Percentiles rank a stretch among this genome's conserved stretches.
Evolutionary conservation across 2,888 invertebrate genomes (phyloP).

Genomic region (Dicroscelio sp.): DNA sequence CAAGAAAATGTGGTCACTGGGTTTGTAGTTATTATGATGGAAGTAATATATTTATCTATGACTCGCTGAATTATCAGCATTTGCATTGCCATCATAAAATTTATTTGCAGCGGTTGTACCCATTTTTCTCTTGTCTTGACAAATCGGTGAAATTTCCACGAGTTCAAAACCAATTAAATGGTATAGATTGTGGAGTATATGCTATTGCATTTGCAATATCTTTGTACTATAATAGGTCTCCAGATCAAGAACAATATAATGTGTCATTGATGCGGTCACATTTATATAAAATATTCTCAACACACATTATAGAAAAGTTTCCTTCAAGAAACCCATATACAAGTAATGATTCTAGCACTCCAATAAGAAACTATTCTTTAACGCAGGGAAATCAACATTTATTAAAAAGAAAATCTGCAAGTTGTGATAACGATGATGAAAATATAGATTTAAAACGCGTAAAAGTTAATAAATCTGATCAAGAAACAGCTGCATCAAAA

Average conservation of each 20-base stretch:
- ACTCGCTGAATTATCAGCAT: neutral
- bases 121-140: neutral
- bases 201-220: neutral
- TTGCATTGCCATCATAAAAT: neutral
- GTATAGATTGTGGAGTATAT: neutral
- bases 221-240: neutral
- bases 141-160: neutral
- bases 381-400: neutral
- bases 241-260: neutral
- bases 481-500: too few relatives aligned
- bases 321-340: too few relatives aligned
- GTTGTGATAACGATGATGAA: too few relatives aligned
- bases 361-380: too few relatives aligned
- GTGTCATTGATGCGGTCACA: neutral
- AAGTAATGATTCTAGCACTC: too few relatives aligned
- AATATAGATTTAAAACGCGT: too few relatives aligned
- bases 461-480: too few relatives aligned
- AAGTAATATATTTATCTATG: neutral
- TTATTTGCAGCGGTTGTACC: too few relatives aligned
- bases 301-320: neutral
- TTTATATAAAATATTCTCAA: neutral
- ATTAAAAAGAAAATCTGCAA: too few relatives aligned
- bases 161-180: neutral
- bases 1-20: conserved; percentile 3
- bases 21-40: neutral